phyloP scores from a whole-genome alignment of 2,888 invertebrate species.

The Brachynemurus nebulosus region DNA sequence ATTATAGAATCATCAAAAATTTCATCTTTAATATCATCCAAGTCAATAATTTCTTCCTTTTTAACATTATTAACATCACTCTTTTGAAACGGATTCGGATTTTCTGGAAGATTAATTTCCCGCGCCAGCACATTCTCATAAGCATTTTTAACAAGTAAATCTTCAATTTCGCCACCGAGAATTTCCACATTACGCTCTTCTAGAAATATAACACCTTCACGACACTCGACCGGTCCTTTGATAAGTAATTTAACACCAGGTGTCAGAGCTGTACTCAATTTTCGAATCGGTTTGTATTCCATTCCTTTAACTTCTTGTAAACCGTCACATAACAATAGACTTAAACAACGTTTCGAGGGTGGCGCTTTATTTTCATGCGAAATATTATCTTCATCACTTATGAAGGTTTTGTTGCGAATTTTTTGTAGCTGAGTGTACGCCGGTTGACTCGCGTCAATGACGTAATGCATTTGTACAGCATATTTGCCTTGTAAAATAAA shows the following conservation, averaged over 20 bases:
- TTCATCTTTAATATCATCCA: slow-evolving; percentile 21
- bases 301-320: slow-evolving; percentile 51
- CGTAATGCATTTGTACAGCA: slow-evolving; percentile 46
- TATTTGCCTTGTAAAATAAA: slow-evolving; percentile 42
- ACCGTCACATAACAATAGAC: slow-evolving; percentile 62
- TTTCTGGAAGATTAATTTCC: slow-evolving; percentile 39
- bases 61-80: slow-evolving; percentile 8
- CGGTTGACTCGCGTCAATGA: slow-evolving; percentile 45
- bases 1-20: slow-evolving; percentile 17
- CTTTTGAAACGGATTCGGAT: slow-evolving; percentile 31
- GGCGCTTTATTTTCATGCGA: slow-evolving; percentile 44
- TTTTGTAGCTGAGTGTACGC: slow-evolving; percentile 30
- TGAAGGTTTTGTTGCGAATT: slow-evolving; percentile 35
- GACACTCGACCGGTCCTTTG: slow-evolving; percentile 54
- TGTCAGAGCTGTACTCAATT: slow-evolving; percentile 38
- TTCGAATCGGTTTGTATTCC: slow-evolving; percentile 50
- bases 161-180: slow-evolving; percentile 61
- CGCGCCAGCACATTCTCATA: slow-evolving; percentile 44
- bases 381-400: too few species aligned
- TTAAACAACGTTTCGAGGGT: slow-evolving; percentile 48
- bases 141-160: slow-evolving; percentile 40
- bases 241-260: slow-evolving; percentile 52
- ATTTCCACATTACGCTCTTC: slow-evolving; percentile 43
- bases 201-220: slow-evolving; percentile 53
- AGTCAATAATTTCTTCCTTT: slow-evolving; percentile 17